These are phyloP conservation scores for Epicampocera succincta DNA, from an alignment of 2,888 invertebrate species.

Conservation along the genomic window DNA sequence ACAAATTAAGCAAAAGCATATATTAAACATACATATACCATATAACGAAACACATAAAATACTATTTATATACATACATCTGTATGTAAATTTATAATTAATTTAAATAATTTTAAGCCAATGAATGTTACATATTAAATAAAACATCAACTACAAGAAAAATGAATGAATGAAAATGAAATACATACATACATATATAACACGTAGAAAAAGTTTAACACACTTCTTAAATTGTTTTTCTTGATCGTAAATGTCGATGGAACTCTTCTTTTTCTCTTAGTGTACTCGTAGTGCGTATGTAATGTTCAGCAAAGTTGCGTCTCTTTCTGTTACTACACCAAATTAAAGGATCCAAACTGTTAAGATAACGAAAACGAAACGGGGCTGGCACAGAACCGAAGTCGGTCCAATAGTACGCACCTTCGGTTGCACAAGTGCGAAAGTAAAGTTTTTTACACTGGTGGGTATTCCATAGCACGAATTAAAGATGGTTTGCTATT, in stretches of 20 bases:
- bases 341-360: too few species aligned
- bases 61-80: neutral
- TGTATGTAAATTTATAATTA: constrained; percentile 8
- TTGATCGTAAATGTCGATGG: neutral
- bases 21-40: constrained; percentile 22
- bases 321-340: too few species aligned
- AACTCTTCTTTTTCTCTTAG: too few species aligned
- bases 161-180: constrained; percentile 38
- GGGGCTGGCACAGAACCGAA: too few species aligned
- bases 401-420: too few species aligned
- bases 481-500: too few species aligned
- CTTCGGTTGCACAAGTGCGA: too few species aligned
- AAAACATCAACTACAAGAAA: constrained; percentile 42
- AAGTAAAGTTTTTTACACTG: too few species aligned
- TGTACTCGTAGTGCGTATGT: too few species aligned
- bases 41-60: neutral
- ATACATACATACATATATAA: constrained; percentile 25
- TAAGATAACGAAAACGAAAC: too few species aligned
- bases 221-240: neutral
- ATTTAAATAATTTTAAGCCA: constrained; percentile 53
- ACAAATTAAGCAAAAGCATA: constrained; percentile 18
- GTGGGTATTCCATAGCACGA: too few species aligned
- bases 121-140: constrained; percentile 62
- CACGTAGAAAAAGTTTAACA: constrained; percentile 3
- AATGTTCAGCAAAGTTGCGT: too few species aligned